Evolutionary conservation across 2,888 invertebrate species (phyloP).

Genomic region (Ormyrus thymus): DNA sequence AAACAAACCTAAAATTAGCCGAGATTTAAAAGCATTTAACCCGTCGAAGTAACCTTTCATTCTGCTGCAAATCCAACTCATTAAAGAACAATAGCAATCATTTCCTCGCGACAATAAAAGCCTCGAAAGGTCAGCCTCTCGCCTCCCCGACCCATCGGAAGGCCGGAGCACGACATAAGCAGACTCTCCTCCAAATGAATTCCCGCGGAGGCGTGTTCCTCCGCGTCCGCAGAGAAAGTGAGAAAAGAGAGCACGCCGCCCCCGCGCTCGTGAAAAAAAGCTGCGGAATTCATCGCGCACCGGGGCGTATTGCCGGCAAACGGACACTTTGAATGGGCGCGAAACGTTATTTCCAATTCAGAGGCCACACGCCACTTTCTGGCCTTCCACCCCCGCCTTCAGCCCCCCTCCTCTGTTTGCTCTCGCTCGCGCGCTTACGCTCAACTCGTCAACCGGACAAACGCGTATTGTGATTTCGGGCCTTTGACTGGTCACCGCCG

Average conservation of each 20-base stretch:
- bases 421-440: slow-evolving; percentile 61
- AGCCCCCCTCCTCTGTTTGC: slow-evolving; percentile 66
- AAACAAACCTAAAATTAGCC: no score
- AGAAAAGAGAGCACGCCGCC: background rate
- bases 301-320: slow-evolving; percentile 63
- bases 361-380: slow-evolving; percentile 64
- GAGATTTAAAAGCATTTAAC: no score
- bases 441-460: slow-evolving; percentile 73
- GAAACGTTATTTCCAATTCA: slow-evolving; percentile 74
- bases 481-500: slow-evolving; percentile 68
- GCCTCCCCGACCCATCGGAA: no score
- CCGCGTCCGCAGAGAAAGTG: background rate
- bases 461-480: slow-evolving; percentile 74
- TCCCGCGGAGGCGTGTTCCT: no score
- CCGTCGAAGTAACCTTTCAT: no score
- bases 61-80: no score
- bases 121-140: no score
- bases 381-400: slow-evolving; percentile 61
- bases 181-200: no score
- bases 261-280: background rate
- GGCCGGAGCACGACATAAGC: no score
- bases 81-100: no score
- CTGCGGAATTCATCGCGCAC: slow-evolving; percentile 37
- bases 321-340: slow-evolving; percentile 68
- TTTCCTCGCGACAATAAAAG: no score